Conservation (phyloP, 2,797 vertebrate genomes). For the Pseudomugil gertrudae region DNA sequence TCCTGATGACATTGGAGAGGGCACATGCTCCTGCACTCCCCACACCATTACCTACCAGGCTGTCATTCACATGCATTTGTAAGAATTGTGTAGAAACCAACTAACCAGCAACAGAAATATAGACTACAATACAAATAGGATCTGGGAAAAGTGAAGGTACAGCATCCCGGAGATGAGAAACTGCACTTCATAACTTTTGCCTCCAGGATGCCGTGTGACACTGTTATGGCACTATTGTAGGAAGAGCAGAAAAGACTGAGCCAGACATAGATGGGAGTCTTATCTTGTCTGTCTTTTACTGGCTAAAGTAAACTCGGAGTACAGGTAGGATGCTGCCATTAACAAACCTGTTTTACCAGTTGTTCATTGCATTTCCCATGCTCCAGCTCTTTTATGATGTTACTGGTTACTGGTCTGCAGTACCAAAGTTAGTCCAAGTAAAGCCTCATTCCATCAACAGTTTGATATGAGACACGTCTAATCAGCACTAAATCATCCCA, state of each 20-base stretch:
- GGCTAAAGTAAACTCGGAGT: too few relatives aligned
- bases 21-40: constrained; percentile 82
- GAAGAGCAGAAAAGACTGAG: too few relatives aligned
- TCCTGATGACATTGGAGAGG: constrained; percentile 82
- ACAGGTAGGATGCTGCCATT: too few relatives aligned
- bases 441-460: neutral
- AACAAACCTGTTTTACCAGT: too few relatives aligned
- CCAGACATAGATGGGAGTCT: too few relatives aligned
- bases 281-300: too few relatives aligned
- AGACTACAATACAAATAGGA: neutral
- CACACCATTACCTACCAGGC: constrained; percentile 87
- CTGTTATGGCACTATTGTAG: too few relatives aligned
- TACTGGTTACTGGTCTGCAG: neutral
- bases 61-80: constrained; percentile 47
- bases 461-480: neutral
- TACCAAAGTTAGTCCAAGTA: neutral
- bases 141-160: neutral
- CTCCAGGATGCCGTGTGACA: too few relatives aligned
- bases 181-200: too few relatives aligned
- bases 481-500: neutral
- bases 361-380: neutral
- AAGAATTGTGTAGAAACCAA: neutral
- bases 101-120: neutral
- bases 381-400: neutral
- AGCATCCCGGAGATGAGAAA: too few relatives aligned